A percentile compares a stretch with the other conserved stretches of the same genome.
Evolutionary conservation across 1,140 invertebrate genomes (phyloP).

Genomic region (Hylyphantes graminicola): DNA sequence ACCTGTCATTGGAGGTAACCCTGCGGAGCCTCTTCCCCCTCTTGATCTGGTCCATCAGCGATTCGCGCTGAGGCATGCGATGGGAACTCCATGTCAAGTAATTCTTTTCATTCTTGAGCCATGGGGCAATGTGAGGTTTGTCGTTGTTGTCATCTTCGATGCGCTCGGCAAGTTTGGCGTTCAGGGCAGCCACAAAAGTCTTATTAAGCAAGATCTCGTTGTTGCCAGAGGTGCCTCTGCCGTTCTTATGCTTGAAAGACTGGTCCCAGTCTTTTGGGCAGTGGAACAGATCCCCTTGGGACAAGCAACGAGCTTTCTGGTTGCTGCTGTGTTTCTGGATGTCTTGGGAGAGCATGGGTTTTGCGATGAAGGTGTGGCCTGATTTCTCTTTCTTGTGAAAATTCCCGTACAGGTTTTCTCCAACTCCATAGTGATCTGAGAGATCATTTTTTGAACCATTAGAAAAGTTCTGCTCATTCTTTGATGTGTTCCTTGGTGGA

Average conservation of each 20-base stretch:
- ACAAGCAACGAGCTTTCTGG: constrained; percentile 30
- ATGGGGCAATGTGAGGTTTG: constrained; percentile 19
- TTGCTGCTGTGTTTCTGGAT: constrained; percentile 34
- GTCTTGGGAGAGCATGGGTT: constrained; percentile 37
- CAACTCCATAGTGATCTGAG: background rate
- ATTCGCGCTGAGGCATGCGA: constrained; percentile 66
- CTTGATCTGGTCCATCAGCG: constrained; percentile 90
- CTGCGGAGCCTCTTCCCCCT: constrained; percentile 80
- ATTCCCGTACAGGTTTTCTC: constrained; percentile 23
- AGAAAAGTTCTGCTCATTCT: background rate
- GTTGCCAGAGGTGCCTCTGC: constrained; percentile 2
- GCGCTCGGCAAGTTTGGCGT: constrained; percentile 42
- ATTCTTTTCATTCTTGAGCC: constrained; percentile 47
- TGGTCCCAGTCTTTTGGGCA: constrained; percentile 39
- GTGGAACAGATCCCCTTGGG: constrained; percentile 37
- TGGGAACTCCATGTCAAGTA: constrained; percentile 27
- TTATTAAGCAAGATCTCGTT: constrained; percentile 28
- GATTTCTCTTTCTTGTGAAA: constrained; percentile 29
- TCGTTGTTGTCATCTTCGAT: constrained; percentile 13
- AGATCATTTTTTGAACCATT: background rate
- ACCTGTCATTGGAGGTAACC: constrained; percentile 73
- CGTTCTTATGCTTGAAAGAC: constrained; percentile 26
- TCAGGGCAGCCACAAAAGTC: constrained; percentile 50
- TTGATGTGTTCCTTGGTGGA: constrained; percentile 39
- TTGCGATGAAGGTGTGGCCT: constrained; percentile 40